Percentiles rank a stretch among this genome's conserved stretches.
phyloP scores from a whole-genome alignment of 2,888 invertebrate species.

The Drosophila macrospina region DNA sequence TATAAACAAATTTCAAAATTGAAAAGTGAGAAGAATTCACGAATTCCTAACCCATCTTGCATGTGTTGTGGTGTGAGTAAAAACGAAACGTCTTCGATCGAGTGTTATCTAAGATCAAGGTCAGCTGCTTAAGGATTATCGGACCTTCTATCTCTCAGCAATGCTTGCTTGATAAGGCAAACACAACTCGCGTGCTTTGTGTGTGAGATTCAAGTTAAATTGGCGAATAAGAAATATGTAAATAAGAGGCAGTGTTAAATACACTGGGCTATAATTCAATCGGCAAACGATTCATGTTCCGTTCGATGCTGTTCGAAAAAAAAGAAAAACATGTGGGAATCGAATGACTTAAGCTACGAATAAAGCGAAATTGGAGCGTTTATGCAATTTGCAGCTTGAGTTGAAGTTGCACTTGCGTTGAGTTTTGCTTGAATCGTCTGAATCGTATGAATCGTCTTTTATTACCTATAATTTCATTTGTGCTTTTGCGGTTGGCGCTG shows the following conservation, averaged over 20 bases:
- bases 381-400: constrained; percentile 27
- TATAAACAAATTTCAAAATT: constrained; percentile 22
- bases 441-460: constrained; percentile 45
- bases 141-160: constrained; percentile 1
- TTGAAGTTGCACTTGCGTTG: constrained; percentile 22
- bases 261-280: neutral
- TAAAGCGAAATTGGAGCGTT: constrained; percentile 16
- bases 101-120: constrained; percentile 55
- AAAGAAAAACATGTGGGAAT: constrained; percentile 12
- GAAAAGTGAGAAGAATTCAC: constrained; percentile 14
- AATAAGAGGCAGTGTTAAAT: neutral
- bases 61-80: constrained; percentile 34
- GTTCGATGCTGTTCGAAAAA: neutral
- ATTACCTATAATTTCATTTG: constrained; percentile 48
- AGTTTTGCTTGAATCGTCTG: constrained; percentile 12
- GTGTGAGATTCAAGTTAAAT: constrained; percentile 3
- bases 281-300: constrained; percentile 9
- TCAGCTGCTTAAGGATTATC: constrained; percentile 31
- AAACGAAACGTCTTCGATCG: constrained; percentile 1
- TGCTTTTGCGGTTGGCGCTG: constrained; percentile 42
- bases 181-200: constrained; percentile 34
- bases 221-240: neutral
- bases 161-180: constrained; percentile 49
- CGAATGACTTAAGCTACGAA: constrained; percentile 4
- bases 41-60: neutral